Conservation (phyloP, 2,797 vertebrate species). For the Halcyon chelicuti region DNA sequence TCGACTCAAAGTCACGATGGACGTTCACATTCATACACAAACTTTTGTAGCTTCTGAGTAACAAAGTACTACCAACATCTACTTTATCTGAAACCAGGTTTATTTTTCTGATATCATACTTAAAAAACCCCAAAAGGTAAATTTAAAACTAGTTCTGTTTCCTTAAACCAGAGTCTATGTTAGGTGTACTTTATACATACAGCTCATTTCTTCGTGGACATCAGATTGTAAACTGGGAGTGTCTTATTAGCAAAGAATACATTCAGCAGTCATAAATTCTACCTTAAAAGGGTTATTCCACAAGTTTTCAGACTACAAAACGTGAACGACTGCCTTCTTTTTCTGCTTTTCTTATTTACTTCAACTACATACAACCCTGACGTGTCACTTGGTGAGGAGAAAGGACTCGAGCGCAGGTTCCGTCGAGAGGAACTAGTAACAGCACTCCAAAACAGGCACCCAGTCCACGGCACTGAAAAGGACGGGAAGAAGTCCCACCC, state of each 20-base stretch:
- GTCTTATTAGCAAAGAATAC: neutral
- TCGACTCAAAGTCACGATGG: rapidly evolving
- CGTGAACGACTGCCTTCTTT: neutral
- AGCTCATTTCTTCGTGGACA: neutral
- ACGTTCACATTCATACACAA: neutral
- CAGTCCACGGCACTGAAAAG: neutral
- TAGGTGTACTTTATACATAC: neutral
- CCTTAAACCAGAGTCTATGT: neutral
- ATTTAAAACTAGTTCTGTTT: neutral
- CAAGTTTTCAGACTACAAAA: neutral
- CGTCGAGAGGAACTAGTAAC: neutral
- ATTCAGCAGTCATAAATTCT: neutral
- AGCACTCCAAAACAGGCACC: neutral
- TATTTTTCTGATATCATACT: neutral
- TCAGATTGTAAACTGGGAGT: neutral
- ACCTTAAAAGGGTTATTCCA: neutral
- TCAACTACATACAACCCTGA: neutral
- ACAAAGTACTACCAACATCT: neutral
- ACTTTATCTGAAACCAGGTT: neutral
- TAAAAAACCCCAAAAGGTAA: neutral
- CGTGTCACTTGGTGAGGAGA: neutral
- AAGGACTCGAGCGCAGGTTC: neutral
- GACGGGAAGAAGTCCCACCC: neutral
- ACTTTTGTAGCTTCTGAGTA: neutral
- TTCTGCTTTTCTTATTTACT: neutral